Evolutionary conservation across 2,888 invertebrate species (phyloP), one percentile per base, ranked within the genome.

Genomic region (Syritta pipiens): DNA sequence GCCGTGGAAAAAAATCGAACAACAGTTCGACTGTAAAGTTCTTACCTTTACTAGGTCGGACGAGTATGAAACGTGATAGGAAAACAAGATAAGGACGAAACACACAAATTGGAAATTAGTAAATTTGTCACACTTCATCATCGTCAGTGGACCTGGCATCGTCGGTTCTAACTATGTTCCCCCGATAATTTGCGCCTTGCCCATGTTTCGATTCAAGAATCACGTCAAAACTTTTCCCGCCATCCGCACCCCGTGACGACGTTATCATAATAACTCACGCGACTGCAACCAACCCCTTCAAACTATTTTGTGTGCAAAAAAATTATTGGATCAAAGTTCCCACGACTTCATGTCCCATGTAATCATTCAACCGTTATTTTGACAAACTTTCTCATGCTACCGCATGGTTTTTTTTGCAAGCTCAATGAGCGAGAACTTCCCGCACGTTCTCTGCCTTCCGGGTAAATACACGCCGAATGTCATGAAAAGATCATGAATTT

Each of bases 71-170:
- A 77, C 77, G 77, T 77, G 77, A 65, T 55, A 40, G 26, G 77
- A 77, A 77, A 65, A 30, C 65, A 40, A 24, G 65, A 77, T 59
- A 46, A 55, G 9, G 48, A 9, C 35, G 4, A 44, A 60, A 59
- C 59, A 32, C 17, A 17, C 53, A 60, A 60, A 67, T 67, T 65
- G 77, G 77, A 77, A 71, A 72, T 77, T 72, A 65, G 72, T 65
- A 72, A 71, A 77, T 72, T 77, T 77, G 77, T 77, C 77, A 77
- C 72, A 65, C 72, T 72, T 60, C 65, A 72, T 65, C 72, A 77
- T 77, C 59, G 57, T 51, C 51, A 62, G 24, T 59, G 68, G 10
- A 12, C 1, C 35, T 35, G 6, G 5, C 17, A 1, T 10, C 35
- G 14, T 12, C 14, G 37, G 37, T n/a, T n/a, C n/a, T n/a, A 1